These are phyloP conservation scores for Seira sanloemensis DNA, from an alignment of 2,888 invertebrate genomes.

Conservation along the genomic window DNA sequence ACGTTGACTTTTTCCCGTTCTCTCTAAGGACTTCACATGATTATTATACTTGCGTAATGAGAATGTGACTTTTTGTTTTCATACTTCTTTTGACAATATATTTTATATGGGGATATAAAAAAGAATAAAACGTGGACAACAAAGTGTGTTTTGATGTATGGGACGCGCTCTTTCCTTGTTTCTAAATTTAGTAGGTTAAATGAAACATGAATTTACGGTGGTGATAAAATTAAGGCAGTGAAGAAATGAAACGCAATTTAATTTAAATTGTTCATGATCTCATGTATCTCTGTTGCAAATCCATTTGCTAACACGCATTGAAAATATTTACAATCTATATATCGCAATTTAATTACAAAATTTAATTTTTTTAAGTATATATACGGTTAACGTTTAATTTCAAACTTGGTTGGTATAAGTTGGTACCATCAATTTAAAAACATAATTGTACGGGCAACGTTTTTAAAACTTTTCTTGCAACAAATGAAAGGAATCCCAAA, in stretches of 20 bases:
- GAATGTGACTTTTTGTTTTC: conserved; percentile 33
- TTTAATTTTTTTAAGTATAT: no score
- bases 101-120: not conserved
- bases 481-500: no score
- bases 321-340: no score
- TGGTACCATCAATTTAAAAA: no score
- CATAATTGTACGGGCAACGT: no score
- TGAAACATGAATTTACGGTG: not conserved
- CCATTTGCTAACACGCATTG: no score
- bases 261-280: no score
- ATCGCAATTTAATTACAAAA: no score
- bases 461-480: no score
- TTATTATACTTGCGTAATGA: conserved; percentile 29
- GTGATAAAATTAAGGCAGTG: not conserved
- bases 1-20: conserved; percentile 25
- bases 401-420: no score
- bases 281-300: no score
- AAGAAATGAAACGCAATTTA: not conserved
- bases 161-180: not conserved
- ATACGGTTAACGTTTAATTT: no score
- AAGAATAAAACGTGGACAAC: not conserved
- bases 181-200: not conserved
- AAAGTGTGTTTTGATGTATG: not conserved
- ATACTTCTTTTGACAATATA: conserved; percentile 11
- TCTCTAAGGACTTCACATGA: conserved; percentile 1